These are phyloP conservation scores for Zaprionus capensis DNA, from an alignment of 1,140 invertebrate genomes.

Conservation along the genomic window DNA sequence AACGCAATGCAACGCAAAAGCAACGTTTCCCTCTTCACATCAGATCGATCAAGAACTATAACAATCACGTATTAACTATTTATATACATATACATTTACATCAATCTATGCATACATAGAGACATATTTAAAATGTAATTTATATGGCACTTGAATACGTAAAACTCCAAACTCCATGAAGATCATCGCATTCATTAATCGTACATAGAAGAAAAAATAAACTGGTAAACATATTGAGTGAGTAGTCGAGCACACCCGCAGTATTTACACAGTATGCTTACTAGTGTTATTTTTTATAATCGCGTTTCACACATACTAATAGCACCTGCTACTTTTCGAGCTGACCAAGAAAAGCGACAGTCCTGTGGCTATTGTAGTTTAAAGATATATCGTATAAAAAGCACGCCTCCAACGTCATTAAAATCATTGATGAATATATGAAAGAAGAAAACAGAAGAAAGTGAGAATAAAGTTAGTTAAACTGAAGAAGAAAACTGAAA, in stretches of 20 bases:
- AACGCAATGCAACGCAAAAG: conserved; percentile 40
- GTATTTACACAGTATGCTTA: conserved; percentile 44
- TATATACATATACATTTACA: conserved; percentile 43
- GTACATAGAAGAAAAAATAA: conserved; percentile 48
- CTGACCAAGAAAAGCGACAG: conserved; percentile 66
- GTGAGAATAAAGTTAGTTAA: conserved; percentile 13
- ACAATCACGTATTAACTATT: conserved; percentile 77
- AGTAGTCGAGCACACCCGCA: conserved; percentile 3
- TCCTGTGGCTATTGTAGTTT: conserved; percentile 41
- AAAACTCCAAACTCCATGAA: conserved; percentile 15
- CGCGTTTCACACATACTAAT: conserved; percentile 35
- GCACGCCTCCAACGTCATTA: conserved; percentile 24
- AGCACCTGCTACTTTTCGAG: conserved; percentile 68
- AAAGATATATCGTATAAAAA: background rate
- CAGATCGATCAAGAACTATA: conserved; percentile 47
- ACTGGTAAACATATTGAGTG: conserved; percentile 61
- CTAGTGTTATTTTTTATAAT: conserved; percentile 57
- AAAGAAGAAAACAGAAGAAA: conserved; percentile 40
- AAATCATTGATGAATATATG: conserved; percentile 61
- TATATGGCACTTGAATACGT: conserved; percentile 64
- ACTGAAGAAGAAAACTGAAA: conserved; percentile 36
- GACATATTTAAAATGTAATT: conserved; percentile 57
- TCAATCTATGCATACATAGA: conserved; percentile 56
- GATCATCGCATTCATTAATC: conserved; percentile 32
- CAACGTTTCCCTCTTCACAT: conserved; percentile 63